phyloP scores from a whole-genome alignment of 2,888 invertebrate species.

The Nomada fucata region DNA sequence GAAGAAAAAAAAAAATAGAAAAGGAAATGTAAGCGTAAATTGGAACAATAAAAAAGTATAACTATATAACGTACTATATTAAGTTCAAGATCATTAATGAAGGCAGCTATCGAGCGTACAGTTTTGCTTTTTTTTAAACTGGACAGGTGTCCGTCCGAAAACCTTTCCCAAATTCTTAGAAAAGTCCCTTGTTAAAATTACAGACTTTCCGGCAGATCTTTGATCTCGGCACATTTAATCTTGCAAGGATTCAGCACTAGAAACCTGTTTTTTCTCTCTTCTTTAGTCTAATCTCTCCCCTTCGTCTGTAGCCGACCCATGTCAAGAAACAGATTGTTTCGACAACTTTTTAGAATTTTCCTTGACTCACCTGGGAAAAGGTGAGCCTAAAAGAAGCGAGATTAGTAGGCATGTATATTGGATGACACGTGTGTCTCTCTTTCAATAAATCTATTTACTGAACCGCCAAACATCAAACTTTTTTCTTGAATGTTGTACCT shows the following conservation, averaged over 20 bases:
- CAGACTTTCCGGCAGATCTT: slow-evolving; percentile 39
- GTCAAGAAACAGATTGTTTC: slow-evolving; percentile 25
- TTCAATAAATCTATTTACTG: too few species aligned
- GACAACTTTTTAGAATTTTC: slow-evolving; percentile 26
- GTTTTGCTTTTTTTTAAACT: neutral
- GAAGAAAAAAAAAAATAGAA: neutral
- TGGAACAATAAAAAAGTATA: neutral
- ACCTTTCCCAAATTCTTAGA: slow-evolving; percentile 26
- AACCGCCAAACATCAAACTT: too few species aligned
- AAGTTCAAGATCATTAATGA: neutral
- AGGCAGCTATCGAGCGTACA: neutral
- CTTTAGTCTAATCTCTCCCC: slow-evolving; percentile 5
- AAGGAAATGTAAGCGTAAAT: neutral
- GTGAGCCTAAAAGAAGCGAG: slow-evolving; percentile 6
- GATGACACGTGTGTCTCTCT: neutral
- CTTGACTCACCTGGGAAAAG: slow-evolving; percentile 6
- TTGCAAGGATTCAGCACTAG: slow-evolving; percentile 52
- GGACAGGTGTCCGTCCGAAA: neutral
- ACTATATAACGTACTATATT: neutral
- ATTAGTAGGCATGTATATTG: neutral
- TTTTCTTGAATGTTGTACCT: too few species aligned
- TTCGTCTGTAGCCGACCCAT: slow-evolving; percentile 40
- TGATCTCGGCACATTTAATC: slow-evolving; percentile 49
- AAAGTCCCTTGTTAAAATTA: slow-evolving; percentile 18
- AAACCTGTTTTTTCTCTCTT: slow-evolving; percentile 42